A percentile compares a stretch with the other conserved stretches of the same genome.
Conservation (phyloP, 2,888 invertebrate species). For the Schrankia costaestrigalis region DNA sequence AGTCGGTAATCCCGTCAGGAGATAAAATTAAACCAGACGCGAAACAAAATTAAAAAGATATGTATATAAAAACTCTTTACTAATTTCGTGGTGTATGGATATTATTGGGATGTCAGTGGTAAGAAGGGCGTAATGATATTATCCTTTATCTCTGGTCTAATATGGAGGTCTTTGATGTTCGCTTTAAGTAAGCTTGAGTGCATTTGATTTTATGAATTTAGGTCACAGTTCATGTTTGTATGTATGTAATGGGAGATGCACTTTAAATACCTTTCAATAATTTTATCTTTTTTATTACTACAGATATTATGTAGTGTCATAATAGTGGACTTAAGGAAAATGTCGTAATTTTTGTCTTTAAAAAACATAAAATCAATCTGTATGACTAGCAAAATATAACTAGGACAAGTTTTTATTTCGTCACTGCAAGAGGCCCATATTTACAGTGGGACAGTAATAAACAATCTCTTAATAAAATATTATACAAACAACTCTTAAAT, state of each 20-base stretch:
- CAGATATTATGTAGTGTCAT: too few species aligned
- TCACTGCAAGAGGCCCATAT: too few species aligned
- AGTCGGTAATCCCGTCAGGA: constrained; percentile 78
- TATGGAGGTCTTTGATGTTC: constrained; percentile 16
- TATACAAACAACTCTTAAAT: constrained; percentile 22
- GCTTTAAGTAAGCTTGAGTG: constrained; percentile 19
- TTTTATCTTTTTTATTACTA: too few species aligned
- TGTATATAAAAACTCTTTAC: constrained; percentile 72
- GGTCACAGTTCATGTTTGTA: too few species aligned
- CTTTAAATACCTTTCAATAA: too few species aligned
- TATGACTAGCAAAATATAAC: too few species aligned
- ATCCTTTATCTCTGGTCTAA: constrained; percentile 32
- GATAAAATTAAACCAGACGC: constrained; percentile 81
- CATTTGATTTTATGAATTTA: constrained; percentile 6
- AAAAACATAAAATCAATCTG: too few species aligned
- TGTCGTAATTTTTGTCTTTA: too few species aligned
- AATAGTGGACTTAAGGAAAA: too few species aligned
- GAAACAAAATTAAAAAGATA: constrained; percentile 80
- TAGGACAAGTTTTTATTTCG: too few species aligned
- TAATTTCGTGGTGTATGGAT: constrained; percentile 77
- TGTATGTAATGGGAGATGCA: too few species aligned
- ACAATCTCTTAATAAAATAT: constrained; percentile 12
- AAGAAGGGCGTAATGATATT: constrained; percentile 27
- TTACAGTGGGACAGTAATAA: too few species aligned
- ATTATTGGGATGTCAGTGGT: constrained; percentile 33